phyloP scores from a whole-genome alignment of 2,113 vertebrate genomes.

The Erythrocercus mccallii region DNA sequence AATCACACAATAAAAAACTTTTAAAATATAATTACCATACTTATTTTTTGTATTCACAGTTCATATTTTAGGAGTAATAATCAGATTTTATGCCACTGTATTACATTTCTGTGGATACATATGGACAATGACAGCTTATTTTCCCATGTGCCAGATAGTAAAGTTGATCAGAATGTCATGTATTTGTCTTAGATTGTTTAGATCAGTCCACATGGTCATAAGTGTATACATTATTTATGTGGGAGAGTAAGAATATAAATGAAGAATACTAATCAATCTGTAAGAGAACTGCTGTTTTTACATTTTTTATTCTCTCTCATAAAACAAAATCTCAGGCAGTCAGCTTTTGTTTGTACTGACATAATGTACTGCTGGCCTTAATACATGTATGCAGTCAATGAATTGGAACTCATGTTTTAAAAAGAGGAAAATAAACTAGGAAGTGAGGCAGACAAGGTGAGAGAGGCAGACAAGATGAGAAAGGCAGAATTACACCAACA shows the following conservation, averaged over 20 bases:
- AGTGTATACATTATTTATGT: conserved; percentile 2
- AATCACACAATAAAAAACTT: neutral
- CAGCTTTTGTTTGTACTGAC: neutral
- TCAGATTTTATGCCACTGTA: neutral
- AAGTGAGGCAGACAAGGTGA: neutral
- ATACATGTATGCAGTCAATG: neutral
- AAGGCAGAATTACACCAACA: neutral
- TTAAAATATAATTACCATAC: neutral
- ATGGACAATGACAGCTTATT: neutral
- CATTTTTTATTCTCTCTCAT: neutral
- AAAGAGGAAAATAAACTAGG: neutral
- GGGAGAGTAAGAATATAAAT: neutral
- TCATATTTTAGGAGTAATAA: neutral
- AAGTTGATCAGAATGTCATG: neutral
- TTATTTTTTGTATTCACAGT: neutral
- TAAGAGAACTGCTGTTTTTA: neutral
- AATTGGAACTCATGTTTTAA: neutral
- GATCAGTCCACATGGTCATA: neutral
- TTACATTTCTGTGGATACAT: neutral
- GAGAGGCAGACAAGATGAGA: neutral
- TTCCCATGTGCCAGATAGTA: neutral
- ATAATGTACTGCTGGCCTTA: neutral
- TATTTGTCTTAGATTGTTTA: conserved; percentile 6
- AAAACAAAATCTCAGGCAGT: neutral
- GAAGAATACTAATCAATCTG: neutral